Evolutionary conservation across 1,140 invertebrate species (phyloP), one percentile per base, ranked within the genome.

Genomic region (Lordiphosa collinella): DNA sequence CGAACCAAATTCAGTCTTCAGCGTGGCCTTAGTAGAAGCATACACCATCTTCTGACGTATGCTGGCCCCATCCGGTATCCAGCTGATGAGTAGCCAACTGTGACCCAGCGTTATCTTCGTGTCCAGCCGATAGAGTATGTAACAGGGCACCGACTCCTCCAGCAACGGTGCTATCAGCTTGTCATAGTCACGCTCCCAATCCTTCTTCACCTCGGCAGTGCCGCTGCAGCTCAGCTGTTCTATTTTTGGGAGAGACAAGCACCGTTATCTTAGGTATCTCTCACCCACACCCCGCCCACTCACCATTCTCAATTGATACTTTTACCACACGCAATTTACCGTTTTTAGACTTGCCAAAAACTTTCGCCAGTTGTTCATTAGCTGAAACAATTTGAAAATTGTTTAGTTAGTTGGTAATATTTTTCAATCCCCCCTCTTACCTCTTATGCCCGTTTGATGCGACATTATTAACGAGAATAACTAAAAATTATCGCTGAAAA

Each of bases 41-140:
- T 99, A 99, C 29, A 99, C 91, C 98, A 99, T 99, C 90, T 99
- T 99, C 80, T 99, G 94, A 59, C 98, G 92, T 3, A 97, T 94
- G 6, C 94, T 93, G 7, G 97, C 94, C 65, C 92, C 93, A 85
- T 99, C 98, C 3, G 98, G 98, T 14, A 95, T 97, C 96, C 97
- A 99, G 68, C 94, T 95, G 38, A 99, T 95, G 9, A 99, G 92
- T 0, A 99, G 87, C 98, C 98, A 99, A 79, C 98, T 95, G 90
- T 97, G 95, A 6, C 95, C 95, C 2, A 93, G 91, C 54, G 94
- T 93, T 76, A 93, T 94, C 82, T 93, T 93, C 14, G 91, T 90
- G 88, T 98, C 97, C 70, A 98, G 91, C 51, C 96, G 94, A 88
- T 95, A 99, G 12, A 99, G 90, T 54, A 99, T 92, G 89, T 98